These are phyloP conservation scores for Gopherus evgoodei DNA, from an alignment of 2,113 vertebrate species.

Conservation along the genomic window DNA sequence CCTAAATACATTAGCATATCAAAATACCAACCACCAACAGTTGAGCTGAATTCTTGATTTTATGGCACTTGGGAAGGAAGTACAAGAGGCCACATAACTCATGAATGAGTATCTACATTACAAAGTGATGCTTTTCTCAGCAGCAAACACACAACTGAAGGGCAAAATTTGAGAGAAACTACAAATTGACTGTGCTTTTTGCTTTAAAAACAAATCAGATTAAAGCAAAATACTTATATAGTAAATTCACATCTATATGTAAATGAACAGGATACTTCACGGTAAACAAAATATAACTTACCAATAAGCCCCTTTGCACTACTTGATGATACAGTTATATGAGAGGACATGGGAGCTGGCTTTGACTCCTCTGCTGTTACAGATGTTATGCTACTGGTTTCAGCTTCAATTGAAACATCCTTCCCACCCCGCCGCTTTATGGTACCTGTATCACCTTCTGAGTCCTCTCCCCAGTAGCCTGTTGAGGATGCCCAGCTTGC, in stretches of 20 bases:
- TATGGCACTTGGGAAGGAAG: conserved; percentile 8
- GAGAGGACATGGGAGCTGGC: conserved; percentile 84
- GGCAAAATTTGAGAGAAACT: not conserved
- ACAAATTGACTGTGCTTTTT: not conserved
- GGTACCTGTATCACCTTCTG: conserved; percentile 96
- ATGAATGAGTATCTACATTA: not conserved
- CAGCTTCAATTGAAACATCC: conserved; percentile 90
- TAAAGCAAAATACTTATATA: conserved; percentile 16
- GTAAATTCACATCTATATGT: not conserved
- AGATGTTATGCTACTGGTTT: conserved; percentile 89
- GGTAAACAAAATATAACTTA: conserved; percentile 76
- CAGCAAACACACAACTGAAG: not conserved
- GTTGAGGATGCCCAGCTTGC: conserved; percentile 96
- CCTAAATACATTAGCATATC: conserved; percentile 35
- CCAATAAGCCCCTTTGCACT: conserved; percentile 87
- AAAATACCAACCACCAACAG: conserved; percentile 23
- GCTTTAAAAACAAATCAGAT: not conserved
- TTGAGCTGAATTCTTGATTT: not conserved
- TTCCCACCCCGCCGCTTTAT: conserved; percentile 97
- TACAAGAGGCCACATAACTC: not conserved
- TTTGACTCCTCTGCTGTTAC: conserved; percentile 91
- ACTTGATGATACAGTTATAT: conserved; percentile 83
- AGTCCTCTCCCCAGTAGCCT: conserved; percentile 97
- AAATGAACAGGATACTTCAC: not conserved
- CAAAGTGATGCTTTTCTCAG: not conserved